Evolutionary conservation across 2,797 vertebrate genomes (phyloP).

Genomic region (Urocyon cinereoargenteus): DNA sequence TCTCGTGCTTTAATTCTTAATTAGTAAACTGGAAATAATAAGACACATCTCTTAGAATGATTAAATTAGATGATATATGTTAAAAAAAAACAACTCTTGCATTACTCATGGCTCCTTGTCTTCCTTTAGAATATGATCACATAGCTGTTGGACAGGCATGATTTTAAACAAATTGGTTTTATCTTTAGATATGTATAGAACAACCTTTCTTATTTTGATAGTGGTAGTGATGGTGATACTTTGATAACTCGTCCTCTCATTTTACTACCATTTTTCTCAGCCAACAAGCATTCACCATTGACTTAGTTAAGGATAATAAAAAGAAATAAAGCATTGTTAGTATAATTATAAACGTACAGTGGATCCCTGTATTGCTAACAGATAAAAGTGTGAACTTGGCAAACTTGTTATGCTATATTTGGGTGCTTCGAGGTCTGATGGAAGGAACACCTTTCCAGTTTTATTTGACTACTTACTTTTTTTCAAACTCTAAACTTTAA

Average conservation of each 20-base stretch:
- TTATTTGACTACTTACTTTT: not conserved
- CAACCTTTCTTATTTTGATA: not conserved
- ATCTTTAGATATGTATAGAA: not conserved
- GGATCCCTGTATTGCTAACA: not conserved
- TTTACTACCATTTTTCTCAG: slow-evolving; percentile 34
- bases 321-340: slow-evolving; percentile 20
- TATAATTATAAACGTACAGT: not conserved
- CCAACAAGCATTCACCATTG: not conserved
- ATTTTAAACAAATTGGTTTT: not conserved
- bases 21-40: not conserved
- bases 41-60: not conserved
- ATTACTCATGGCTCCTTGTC: not conserved
- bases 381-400: not conserved
- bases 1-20: slow-evolving; percentile 27
- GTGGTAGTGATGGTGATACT: not conserved
- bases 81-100: not conserved
- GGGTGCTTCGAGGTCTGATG: not conserved
- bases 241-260: not conserved
- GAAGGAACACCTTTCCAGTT: slow-evolving; percentile 4
- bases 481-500: not conserved
- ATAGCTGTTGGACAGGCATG: not conserved
- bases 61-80: not conserved
- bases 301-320: slow-evolving; percentile 41
- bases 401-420: not conserved
- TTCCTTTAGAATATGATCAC: not conserved